Evolutionary conservation across 2,888 invertebrate species (phyloP), one percentile per base, ranked within the genome.

Genomic region (Cheilosia variabilis): DNA sequence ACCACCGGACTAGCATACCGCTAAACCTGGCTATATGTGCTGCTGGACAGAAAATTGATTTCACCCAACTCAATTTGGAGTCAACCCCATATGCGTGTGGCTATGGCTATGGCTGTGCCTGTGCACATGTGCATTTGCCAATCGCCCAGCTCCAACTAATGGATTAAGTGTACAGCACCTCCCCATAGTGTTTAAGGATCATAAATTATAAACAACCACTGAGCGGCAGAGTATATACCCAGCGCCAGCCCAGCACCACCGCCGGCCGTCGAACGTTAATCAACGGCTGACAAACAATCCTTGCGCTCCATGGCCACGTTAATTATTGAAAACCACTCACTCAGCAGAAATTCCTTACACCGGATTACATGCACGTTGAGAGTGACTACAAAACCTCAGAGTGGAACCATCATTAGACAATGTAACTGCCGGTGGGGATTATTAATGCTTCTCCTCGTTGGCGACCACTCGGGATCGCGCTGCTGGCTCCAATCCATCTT

Each of bases 241-340:
- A 58, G 50, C 52, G 50, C 50, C 65, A 79, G 24, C 47, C 50
- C 65, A 79, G 24, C 47, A 34, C 47, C 52, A 60, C 22, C 19
- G 9, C 22, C 43, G 24, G 24, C 41, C 69, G 75, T 79, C 68
- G 80, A 76, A 81, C 86, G 86, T 86, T 86, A 86, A 86, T 86
- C 86, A 81, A 81, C 86, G 81, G 68, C 86, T 77, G 81, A 86
- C 86, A 86, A 86, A 86, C 81, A 81, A 77, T 86, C 76, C 81
- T 68, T 55, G 71, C 50, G 76, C 52, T 57, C 22, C 27, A 63
- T 31, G 31, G 75, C 84, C 68, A 80, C 80, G 81, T 86, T 81
- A 86, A 86, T 86, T 86, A 86, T 86, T 86, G 86, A 86, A 86
- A 86, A 81, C 81, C 86, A 68, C 81, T 86, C 86, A 72, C 81